phyloP scores from a whole-genome alignment of 2,113 vertebrate genomes.

The Recurvirostra avosetta region DNA sequence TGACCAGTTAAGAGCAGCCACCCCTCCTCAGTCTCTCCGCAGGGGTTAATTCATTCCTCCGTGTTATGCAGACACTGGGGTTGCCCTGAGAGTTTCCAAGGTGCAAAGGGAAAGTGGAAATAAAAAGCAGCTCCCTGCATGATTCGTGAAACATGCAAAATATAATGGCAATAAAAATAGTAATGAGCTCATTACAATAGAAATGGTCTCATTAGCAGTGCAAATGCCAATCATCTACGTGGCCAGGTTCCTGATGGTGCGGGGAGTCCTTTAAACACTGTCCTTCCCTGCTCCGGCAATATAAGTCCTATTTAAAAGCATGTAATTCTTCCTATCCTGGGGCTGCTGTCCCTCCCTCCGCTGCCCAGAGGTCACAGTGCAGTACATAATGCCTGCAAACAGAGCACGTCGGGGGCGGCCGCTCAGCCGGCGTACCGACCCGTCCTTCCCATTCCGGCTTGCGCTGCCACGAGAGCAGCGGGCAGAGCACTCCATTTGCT shows the following conservation, averaged over 20 bases:
- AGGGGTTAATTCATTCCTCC: background rate
- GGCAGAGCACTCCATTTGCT: background rate
- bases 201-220: constrained; percentile 46
- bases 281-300: background rate
- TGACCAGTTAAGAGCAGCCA: background rate
- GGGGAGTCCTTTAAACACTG: background rate
- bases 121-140: background rate
- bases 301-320: background rate
- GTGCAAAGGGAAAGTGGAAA: background rate
- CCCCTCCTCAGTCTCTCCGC: background rate
- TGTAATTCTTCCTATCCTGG: background rate
- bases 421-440: background rate
- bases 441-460: background rate
- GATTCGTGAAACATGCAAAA: constrained; percentile 42
- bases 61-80: background rate
- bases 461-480: background rate
- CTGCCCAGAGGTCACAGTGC: background rate
- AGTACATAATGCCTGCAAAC: accelerated
- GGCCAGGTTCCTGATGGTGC: background rate
- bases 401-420: accelerated
- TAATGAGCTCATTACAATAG: constrained; percentile 43
- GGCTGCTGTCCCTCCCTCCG: background rate
- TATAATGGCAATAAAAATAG: constrained; percentile 46
- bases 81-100: background rate
- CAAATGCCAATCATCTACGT: background rate